These are phyloP conservation scores for Centropus bengalensis DNA, from an alignment of 2,113 vertebrate genomes.

Conservation along the genomic window DNA sequence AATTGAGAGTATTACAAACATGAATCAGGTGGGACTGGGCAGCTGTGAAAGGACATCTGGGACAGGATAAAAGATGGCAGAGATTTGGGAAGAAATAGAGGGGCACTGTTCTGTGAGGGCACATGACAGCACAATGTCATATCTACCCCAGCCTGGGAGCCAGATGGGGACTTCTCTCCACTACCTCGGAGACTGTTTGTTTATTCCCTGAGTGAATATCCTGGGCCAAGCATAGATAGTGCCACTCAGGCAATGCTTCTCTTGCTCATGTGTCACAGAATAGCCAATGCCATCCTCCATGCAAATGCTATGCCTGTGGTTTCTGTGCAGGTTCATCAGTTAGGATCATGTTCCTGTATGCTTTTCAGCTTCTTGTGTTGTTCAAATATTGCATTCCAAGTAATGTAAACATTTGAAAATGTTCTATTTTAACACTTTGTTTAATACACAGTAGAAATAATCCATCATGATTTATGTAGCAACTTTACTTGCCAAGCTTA, in stretches of 20 bases:
- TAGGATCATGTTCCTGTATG: not conserved
- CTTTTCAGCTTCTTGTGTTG: not conserved
- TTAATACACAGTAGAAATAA: not conserved
- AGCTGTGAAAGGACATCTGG: conserved; percentile 52
- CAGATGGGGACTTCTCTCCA: conserved; percentile 2
- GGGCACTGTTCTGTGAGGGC: not conserved
- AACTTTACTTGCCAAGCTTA: not conserved
- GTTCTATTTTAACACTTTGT: not conserved
- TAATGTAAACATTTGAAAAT: not conserved
- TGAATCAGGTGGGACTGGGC: conserved; percentile 30
- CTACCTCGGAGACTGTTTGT: accelerated
- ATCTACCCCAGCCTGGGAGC: not conserved
- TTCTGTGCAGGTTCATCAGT: not conserved
- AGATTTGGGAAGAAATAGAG: not conserved
- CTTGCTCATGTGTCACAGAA: not conserved
- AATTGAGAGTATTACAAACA: conserved; percentile 27
- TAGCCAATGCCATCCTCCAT: accelerated
- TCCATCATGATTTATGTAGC: not conserved
- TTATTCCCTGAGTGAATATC: not conserved
- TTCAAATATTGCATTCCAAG: not conserved
- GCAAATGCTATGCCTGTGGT: accelerated
- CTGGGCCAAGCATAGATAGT: not conserved
- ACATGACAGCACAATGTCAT: accelerated
- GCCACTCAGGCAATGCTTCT: not conserved
- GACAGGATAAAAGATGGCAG: conserved; percentile 26